A percentile compares a stretch with the other conserved stretches of the same genome.
phyloP scores from a whole-genome alignment of 64 coral and sea anemone genomes.

The Porites lutea region DNA sequence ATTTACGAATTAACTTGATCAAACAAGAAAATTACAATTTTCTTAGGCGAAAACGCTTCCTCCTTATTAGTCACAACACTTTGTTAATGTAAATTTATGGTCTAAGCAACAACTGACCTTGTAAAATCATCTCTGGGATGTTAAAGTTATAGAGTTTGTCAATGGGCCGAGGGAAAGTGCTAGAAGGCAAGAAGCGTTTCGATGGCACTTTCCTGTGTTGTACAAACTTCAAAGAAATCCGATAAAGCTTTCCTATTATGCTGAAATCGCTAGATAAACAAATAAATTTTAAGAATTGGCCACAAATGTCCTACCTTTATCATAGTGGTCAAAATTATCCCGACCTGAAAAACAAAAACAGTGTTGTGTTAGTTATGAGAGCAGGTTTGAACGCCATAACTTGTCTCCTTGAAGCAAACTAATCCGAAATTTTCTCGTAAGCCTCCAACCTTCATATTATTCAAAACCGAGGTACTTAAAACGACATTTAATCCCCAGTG shows the following conservation, averaged over 20 bases:
- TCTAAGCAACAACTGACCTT: background rate
- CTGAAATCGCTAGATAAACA: slow-evolving; percentile 34
- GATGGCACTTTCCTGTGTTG: background rate
- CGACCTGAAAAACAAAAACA: slow-evolving; percentile 21
- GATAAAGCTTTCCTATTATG: slow-evolving; percentile 7
- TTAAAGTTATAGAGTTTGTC: background rate
- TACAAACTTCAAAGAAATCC: slow-evolving; percentile 43
- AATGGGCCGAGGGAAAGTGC: too few relatives aligned
- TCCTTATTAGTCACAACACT: background rate
- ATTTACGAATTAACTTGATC: slow-evolving; percentile 14
- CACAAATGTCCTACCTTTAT: slow-evolving; percentile 30
- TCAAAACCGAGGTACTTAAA: slow-evolving; percentile 17
- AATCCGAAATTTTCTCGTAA: background rate
- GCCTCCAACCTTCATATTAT: background rate
- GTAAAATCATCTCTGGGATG: background rate
- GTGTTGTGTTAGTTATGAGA: background rate
- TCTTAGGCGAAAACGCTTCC: background rate
- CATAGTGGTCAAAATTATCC: slow-evolving; percentile 36
- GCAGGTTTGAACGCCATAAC: background rate
- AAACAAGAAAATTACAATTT: slow-evolving; percentile 4
- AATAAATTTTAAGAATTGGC: slow-evolving; percentile 27
- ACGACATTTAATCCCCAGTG: slow-evolving; percentile 25
- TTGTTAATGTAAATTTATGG: background rate
- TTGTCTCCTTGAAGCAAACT: background rate
- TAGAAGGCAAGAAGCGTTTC: background rate